Percentiles rank a stretch among this genome's conserved stretches.
These are phyloP conservation scores for Drosophila leontia DNA, from an alignment of 1,140 invertebrate genomes.

Conservation along the genomic window DNA sequence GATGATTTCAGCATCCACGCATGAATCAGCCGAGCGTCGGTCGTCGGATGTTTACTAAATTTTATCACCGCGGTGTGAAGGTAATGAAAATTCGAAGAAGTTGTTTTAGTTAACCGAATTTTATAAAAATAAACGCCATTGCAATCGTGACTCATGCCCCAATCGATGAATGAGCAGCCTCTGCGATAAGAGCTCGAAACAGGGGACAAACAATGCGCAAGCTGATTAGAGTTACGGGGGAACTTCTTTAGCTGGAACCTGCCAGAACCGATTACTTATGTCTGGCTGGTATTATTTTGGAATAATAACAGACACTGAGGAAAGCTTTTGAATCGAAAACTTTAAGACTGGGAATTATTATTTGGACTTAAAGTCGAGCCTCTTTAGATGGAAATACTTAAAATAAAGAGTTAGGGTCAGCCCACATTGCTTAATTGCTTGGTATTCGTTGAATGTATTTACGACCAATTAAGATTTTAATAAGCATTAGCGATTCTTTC, in stretches of 20 bases:
- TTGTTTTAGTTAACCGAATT: constrained; percentile 39
- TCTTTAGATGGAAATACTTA: not conserved
- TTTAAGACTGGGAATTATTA: not conserved
- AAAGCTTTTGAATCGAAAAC: not conserved
- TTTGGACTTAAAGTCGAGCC: not conserved
- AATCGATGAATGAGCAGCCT: constrained; percentile 40
- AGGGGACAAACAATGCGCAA: constrained; percentile 22
- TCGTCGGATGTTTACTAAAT: constrained; percentile 68
- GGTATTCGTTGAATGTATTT: not conserved
- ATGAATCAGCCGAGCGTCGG: constrained; percentile 22
- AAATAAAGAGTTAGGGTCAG: not conserved
- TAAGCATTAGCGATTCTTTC: not conserved
- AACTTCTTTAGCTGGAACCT: not conserved
- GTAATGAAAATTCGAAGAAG: constrained; percentile 65
- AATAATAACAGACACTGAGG: not conserved
- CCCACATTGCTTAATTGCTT: not conserved
- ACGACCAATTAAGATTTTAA: too few species aligned
- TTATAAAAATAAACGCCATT: constrained; percentile 27
- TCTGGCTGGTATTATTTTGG: not conserved
- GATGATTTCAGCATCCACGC: constrained; percentile 20
- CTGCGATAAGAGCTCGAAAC: constrained; percentile 26
- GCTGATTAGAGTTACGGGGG: constrained; percentile 24
- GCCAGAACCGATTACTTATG: not conserved
- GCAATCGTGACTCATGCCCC: constrained; percentile 52
- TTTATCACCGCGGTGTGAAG: constrained; percentile 53